A percentile compares a stretch with the other conserved stretches of the same genome.
Conservation (phyloP, 2,113 vertebrate species). For the Siniperca knerii region DNA sequence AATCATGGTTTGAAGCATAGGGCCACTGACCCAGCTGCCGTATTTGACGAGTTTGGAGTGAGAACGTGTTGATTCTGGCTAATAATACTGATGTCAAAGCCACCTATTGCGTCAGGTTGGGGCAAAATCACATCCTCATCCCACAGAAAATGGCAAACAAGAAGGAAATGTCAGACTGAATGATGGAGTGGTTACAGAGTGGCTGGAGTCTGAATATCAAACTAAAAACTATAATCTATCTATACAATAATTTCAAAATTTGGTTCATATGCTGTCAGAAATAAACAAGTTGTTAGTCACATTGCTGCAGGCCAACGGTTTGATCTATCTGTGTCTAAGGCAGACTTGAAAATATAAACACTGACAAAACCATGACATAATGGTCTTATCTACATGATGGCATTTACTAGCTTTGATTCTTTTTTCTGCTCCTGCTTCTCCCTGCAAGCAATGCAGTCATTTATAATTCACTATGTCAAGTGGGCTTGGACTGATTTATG, state of each 20-base stretch:
- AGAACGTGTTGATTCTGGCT: too few species aligned
- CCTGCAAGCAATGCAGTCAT: slow-evolving; percentile 23
- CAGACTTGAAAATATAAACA: slow-evolving; percentile 21
- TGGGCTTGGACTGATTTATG: slow-evolving; percentile 44
- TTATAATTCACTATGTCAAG: slow-evolving; percentile 25
- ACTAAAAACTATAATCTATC: background rate
- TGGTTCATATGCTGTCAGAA: background rate
- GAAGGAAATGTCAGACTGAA: background rate
- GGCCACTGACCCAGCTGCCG: too few species aligned
- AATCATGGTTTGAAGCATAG: too few species aligned
- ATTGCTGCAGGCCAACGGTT: background rate
- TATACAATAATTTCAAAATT: background rate
- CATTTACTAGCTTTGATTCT: slow-evolving; percentile 23
- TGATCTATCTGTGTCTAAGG: slow-evolving; percentile 33
- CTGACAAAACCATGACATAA: slow-evolving; percentile 24
- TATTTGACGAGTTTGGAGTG: too few species aligned
- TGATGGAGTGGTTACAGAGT: background rate
- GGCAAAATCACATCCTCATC: background rate
- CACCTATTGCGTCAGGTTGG: fast-evolving
- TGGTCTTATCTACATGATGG: slow-evolving; percentile 24
- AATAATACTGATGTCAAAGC: background rate
- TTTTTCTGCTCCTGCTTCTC: background rate
- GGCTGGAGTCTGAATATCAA: background rate
- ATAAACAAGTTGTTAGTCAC: slow-evolving; percentile 8
- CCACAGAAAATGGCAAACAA: background rate